phyloP scores from a whole-genome alignment of 2,888 invertebrate genomes.

The Orthosia cruda region DNA sequence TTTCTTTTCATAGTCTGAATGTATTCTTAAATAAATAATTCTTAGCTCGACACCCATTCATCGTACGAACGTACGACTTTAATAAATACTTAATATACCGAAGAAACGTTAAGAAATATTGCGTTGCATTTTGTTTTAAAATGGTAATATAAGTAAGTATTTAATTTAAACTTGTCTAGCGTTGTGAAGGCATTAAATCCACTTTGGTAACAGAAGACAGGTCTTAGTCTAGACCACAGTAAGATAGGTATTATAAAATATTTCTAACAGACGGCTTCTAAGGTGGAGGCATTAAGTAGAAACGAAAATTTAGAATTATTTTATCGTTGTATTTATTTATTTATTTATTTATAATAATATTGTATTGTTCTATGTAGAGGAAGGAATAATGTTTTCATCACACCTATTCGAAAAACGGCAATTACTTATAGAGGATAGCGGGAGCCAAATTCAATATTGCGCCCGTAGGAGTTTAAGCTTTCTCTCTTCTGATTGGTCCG shows the following conservation, averaged over 20 bases:
- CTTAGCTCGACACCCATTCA: not conserved
- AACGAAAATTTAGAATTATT: slow-evolving; percentile 24
- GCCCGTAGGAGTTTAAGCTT: too few species aligned
- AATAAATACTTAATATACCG: slow-evolving; percentile 9
- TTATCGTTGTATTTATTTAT: slow-evolving; percentile 2
- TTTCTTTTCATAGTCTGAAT: not conserved
- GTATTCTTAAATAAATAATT: not conserved
- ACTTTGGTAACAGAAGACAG: slow-evolving; percentile 65
- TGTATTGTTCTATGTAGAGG: not conserved
- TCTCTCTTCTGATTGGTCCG: too few species aligned
- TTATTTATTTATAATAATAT: too few species aligned
- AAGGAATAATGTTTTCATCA: not conserved
- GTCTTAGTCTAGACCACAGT: slow-evolving; percentile 51
- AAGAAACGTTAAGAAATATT: slow-evolving; percentile 17
- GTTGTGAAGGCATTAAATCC: slow-evolving; percentile 65
- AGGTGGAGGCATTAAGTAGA: not conserved
- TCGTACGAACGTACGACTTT: not conserved
- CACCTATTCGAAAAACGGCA: too few species aligned
- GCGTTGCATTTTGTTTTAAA: slow-evolving; percentile 34
- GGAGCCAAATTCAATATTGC: too few species aligned
- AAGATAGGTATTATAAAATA: slow-evolving; percentile 35
- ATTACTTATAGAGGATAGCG: too few species aligned
- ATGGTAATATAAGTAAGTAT: slow-evolving; percentile 30
- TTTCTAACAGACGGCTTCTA: slow-evolving; percentile 12
- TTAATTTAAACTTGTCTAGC: slow-evolving; percentile 46